Percentiles rank a stretch among this genome's conserved stretches.
These are phyloP conservation scores for Erpobdella octoculata DNA, from an alignment of 2,888 invertebrate genomes.

Conservation along the genomic window DNA sequence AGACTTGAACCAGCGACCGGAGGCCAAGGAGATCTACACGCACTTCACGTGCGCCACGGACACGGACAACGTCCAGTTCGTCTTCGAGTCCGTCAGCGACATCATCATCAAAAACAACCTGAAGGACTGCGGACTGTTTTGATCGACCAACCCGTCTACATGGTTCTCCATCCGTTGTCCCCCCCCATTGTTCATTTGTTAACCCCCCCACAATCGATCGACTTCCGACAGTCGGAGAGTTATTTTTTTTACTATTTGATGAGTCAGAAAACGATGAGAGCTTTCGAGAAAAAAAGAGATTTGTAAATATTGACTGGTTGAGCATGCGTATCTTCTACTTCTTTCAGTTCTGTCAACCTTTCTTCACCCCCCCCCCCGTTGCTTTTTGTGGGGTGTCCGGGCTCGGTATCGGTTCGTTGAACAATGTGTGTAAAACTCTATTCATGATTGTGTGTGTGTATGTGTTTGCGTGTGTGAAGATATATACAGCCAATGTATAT, in stretches of 20 bases:
- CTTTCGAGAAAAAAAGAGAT: too few relatives aligned
- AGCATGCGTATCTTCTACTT: too few relatives aligned
- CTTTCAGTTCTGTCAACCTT: too few relatives aligned
- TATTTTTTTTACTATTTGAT: not conserved
- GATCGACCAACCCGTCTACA: too few relatives aligned
- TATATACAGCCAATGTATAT: not conserved
- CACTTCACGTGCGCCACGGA: slow-evolving; percentile 86
- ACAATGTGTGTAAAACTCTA: not conserved
- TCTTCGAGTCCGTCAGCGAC: slow-evolving; percentile 83
- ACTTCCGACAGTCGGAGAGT: not conserved
- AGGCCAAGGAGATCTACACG: slow-evolving; percentile 81
- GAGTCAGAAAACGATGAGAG: too few relatives aligned
- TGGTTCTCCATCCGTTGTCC: too few relatives aligned
- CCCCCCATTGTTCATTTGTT: not conserved
- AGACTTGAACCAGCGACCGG: slow-evolving; percentile 76
- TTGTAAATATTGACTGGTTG: too few relatives aligned
- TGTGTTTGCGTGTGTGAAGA: not conserved
- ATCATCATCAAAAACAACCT: slow-evolving; percentile 85
- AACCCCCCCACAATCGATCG: not conserved
- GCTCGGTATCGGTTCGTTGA: too few relatives aligned
- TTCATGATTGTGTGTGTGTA: not conserved
- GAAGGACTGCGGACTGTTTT: slow-evolving; percentile 74
- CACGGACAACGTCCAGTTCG: slow-evolving; percentile 79
- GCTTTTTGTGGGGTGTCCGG: too few relatives aligned
- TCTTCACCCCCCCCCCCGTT: too few relatives aligned